Conservation (phyloP, 2,888 invertebrate species). For the Boloria euphrosyne region DNA sequence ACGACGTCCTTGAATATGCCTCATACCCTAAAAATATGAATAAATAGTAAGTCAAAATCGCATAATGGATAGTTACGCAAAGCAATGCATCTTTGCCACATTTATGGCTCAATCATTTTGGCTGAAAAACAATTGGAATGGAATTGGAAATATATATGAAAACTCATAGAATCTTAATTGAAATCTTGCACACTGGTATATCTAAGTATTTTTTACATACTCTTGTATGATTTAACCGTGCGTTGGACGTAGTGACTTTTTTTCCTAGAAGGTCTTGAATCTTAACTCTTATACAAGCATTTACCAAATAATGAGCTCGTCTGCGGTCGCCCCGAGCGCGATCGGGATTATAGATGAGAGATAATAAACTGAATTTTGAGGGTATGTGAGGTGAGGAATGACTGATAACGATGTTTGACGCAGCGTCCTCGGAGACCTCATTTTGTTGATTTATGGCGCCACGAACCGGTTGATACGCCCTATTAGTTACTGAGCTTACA, state of each 20-base stretch:
- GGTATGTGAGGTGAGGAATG: constrained; percentile 51
- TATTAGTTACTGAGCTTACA: constrained; percentile 42
- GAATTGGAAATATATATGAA: too few species aligned
- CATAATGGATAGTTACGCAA: too few species aligned
- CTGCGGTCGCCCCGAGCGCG: constrained; percentile 14
- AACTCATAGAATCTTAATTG: too few species aligned
- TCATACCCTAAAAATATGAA: too few species aligned
- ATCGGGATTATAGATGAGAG: constrained; percentile 39
- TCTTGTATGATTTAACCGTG: neutral
- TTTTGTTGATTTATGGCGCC: constrained; percentile 61
- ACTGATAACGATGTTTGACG: constrained; percentile 55
- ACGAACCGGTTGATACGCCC: constrained; percentile 26
- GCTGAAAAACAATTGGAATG: too few species aligned
- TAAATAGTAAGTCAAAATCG: too few species aligned
- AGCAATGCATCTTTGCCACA: too few species aligned
- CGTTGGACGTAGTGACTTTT: neutral
- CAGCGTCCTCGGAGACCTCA: constrained; percentile 53
- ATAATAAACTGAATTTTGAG: constrained; percentile 42
- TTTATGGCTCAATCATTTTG: too few species aligned
- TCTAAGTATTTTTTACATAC: too few species aligned
- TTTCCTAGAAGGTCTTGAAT: neutral
- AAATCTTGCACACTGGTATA: too few species aligned
- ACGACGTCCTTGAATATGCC: too few species aligned
- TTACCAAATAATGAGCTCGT: constrained; percentile 2
- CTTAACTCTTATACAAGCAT: constrained; percentile 2